Percentiles rank a stretch among this genome's conserved stretches.
These are phyloP conservation scores for Hirudo medicinalis DNA, from an alignment of 1,140 invertebrate species.

Conservation along the genomic window DNA sequence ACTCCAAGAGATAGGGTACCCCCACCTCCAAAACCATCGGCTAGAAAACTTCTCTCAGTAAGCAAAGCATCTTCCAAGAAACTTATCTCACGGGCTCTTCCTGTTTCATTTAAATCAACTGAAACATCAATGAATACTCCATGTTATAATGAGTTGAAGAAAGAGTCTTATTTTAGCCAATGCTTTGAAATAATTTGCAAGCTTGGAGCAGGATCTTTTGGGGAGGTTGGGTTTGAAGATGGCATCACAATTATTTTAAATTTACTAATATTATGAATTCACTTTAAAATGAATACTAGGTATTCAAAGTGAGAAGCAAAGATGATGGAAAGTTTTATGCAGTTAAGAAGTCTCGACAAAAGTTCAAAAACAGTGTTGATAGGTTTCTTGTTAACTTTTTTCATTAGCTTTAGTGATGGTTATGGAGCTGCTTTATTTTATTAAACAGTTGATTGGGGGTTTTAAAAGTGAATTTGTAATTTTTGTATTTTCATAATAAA, in stretches of 20 bases:
- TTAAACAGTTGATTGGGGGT: too few relatives aligned
- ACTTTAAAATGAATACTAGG: conserved; percentile 29
- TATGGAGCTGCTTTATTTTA: background rate
- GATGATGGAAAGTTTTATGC: conserved; percentile 57
- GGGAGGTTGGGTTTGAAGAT: conserved; percentile 45
- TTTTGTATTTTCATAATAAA: background rate
- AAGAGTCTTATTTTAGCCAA: conserved; percentile 48
- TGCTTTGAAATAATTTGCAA: conserved; percentile 51
- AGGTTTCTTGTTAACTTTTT: conserved; percentile 33
- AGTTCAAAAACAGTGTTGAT: conserved; percentile 50
- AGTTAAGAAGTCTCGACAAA: conserved; percentile 52
- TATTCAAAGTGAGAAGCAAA: conserved; percentile 51
- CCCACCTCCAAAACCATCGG: conserved; percentile 35
- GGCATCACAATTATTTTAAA: conserved; percentile 8
- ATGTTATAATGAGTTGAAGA: conserved; percentile 36
- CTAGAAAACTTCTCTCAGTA: conserved; percentile 38
- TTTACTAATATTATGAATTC: background rate
- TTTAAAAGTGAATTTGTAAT: background rate
- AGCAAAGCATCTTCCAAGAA: conserved; percentile 34
- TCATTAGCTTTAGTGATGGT: background rate
- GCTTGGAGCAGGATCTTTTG: conserved; percentile 60
- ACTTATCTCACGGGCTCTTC: conserved; percentile 31
- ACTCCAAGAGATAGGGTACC: conserved; percentile 36
- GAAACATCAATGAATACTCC: conserved; percentile 31
- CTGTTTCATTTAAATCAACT: conserved; percentile 38